Base-by-base conservation (phyloP, 2,113 vertebrate species). In the Turdus rufiventris region DNA sequence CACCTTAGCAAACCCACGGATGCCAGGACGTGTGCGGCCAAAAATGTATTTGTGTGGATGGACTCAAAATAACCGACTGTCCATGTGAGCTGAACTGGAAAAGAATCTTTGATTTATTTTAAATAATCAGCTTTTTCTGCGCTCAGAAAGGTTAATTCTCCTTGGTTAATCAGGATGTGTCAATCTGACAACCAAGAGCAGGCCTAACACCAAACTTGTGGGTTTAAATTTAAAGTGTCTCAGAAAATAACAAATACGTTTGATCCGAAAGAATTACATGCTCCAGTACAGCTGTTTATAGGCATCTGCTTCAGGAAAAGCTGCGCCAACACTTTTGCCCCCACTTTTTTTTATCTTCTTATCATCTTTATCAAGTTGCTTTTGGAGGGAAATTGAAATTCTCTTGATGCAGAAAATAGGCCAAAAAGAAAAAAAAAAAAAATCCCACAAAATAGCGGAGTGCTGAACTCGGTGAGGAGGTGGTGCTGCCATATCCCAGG, bases 361-460 rank as follows among this genome's bases (percentile, higher is more conserved):
- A 14, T 65, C 67, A 34, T 92, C 72, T 91, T 34, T 84, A 86
- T 92, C 83, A 24, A 58, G 86, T 66, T 87, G 60, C 47, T 91
- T 96, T 95, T 81, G 73, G 87, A 86, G 80, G 51, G 89, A 94
- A 93, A 92, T 80, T n/a, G 87, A 71, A 91, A 71, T 85, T 76
- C 54, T 85, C 62, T 65, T 48, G 45, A 80, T 88, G 85, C 88
- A 92, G 89, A 94, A 89, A 96, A 95, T 58, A 86, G 25, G 28
- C 57, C 61, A 45, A 77, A 78, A 75, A 17, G 50, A 9, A 19
- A 25, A 17, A 26, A 14, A 36, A 6, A 18, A 26, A 14, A 36
- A 6, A 18, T 12, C 7, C 2, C 5, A 43, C n/a, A 18, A 48
- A 54, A 38, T 3, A 12, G 43, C 43, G 25, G 20, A 43, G 24